These are phyloP conservation scores for Cecropterus lyciades DNA, from an alignment of 1,140 invertebrate species.

Conservation along the genomic window DNA sequence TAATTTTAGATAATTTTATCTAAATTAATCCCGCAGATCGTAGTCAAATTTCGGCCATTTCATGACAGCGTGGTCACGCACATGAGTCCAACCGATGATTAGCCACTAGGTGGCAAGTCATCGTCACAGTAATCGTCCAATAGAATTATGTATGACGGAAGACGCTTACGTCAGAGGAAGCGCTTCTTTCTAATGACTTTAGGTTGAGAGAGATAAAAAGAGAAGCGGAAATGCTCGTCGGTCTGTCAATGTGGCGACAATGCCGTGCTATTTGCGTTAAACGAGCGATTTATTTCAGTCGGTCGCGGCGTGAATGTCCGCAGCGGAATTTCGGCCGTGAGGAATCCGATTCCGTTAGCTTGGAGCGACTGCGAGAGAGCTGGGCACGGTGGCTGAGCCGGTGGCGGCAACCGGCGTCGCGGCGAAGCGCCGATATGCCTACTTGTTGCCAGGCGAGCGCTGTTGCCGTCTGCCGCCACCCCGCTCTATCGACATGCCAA, in stretches of 20 bases:
- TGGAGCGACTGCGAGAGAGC: constrained; percentile 54
- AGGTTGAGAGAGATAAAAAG: constrained; percentile 61
- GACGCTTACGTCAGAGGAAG: constrained; percentile 68
- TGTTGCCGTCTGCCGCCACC: constrained; percentile 44
- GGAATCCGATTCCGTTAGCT: constrained; percentile 78
- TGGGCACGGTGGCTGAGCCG: constrained; percentile 38
- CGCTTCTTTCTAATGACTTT: constrained; percentile 56
- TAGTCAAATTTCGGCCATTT: constrained; percentile 45
- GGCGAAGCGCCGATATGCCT: constrained; percentile 52
- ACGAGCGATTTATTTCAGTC: constrained; percentile 82
- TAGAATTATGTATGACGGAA: constrained; percentile 55
- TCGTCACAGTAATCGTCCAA: constrained; percentile 24
- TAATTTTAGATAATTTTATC: background rate
- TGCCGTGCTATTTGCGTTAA: constrained; percentile 80
- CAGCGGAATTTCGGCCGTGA: constrained; percentile 78
- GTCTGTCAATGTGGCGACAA: constrained; percentile 78
- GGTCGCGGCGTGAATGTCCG: constrained; percentile 78
- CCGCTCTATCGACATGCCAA: constrained; percentile 40
- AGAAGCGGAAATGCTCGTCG: constrained; percentile 76
- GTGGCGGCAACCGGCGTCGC: constrained; percentile 36
- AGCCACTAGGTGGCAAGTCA: constrained; percentile 30
- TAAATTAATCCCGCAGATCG: constrained; percentile 9
- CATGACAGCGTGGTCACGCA: constrained; percentile 19
- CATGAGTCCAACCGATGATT: constrained; percentile 42
- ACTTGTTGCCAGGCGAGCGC: constrained; percentile 61